Evolutionary conservation across 92 coral and sea anemone genomes (phyloP), one percentile per base, ranked within the genome.

Genomic region (Actinernus sp.): DNA sequence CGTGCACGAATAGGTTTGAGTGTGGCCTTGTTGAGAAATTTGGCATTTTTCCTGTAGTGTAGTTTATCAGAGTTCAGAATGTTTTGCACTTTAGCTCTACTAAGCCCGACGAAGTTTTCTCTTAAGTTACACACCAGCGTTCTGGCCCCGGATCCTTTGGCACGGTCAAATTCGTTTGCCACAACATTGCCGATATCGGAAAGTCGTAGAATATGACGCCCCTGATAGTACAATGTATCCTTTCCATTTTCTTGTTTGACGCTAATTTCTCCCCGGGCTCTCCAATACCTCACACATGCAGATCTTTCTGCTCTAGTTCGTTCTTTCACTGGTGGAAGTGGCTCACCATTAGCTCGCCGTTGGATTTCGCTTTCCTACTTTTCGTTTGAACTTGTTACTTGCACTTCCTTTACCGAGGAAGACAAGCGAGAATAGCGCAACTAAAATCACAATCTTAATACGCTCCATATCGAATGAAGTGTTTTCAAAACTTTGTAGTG

Each of bases 131-230:
- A 18, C 18, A 45, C 52, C 19, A 45, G 52, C 19, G 10, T 45
- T 45, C 52, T 45, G 19, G 52, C 52, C 10, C 52, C 52, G 19
- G 52, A 45, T 9, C 52, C 52, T 45, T 45, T 45, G 11, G 52
- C 4, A 18, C 52, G 52, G 10, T 45, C 52, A 23, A 9, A 45
- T 45, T 45, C 52, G 10, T 12, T 45, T 9, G 52, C 52, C 52
- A 45, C 52, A 6, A 45, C 52, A 45, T 12, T 23, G 19, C 19
- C 21, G 19, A 45, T 23, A 45, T 45, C 52, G 19, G 52, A 12
- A 23, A 23, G 19, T 9, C 52, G 52, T 9, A 8, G 52, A 45
- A 8, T n/a, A n/a, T n/a, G n/a, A n/a, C n/a, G n/a, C n/a, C n/a
- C n/a, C n/a, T n/a, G n/a, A n/a, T n/a, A n/a, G 52, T 45, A 45